phyloP scores from a whole-genome alignment of 2,888 invertebrate species.

The Tetragonula carbonaria region DNA sequence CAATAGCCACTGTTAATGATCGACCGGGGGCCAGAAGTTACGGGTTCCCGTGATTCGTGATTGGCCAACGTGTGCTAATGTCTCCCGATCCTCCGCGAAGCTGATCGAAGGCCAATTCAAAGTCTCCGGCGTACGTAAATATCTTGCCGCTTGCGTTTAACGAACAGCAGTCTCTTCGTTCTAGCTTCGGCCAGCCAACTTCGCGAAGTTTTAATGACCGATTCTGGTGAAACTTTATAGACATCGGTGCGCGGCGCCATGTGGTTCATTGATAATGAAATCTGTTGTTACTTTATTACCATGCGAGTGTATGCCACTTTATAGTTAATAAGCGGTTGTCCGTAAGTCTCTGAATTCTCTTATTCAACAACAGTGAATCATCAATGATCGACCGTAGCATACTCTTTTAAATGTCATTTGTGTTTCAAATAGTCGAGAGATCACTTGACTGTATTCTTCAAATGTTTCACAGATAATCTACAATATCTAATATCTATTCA shows the following conservation, averaged over 20 bases:
- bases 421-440: not conserved
- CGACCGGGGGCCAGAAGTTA: constrained; percentile 47
- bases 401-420: no score
- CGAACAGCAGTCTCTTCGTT: not conserved
- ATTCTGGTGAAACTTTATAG: not conserved
- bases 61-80: constrained; percentile 18
- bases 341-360: no score
- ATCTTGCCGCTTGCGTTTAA: not conserved
- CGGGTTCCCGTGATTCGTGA: constrained; percentile 27
- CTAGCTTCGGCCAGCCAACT: not conserved
- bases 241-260: not conserved
- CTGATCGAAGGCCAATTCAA: not conserved
- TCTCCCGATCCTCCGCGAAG: constrained; percentile 4
- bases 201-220: constrained; percentile 16
- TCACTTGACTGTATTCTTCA: not conserved
- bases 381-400: no score
- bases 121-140: not conserved
- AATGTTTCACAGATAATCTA: not conserved
- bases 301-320: no score
- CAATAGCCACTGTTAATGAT: constrained; percentile 76
- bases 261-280: not conserved
- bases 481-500: not conserved
- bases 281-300: no score
- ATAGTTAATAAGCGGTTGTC: no score
- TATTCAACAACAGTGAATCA: no score